Conservation (phyloP, 2,888 invertebrate genomes). For the Alloplasta piceator region DNA sequence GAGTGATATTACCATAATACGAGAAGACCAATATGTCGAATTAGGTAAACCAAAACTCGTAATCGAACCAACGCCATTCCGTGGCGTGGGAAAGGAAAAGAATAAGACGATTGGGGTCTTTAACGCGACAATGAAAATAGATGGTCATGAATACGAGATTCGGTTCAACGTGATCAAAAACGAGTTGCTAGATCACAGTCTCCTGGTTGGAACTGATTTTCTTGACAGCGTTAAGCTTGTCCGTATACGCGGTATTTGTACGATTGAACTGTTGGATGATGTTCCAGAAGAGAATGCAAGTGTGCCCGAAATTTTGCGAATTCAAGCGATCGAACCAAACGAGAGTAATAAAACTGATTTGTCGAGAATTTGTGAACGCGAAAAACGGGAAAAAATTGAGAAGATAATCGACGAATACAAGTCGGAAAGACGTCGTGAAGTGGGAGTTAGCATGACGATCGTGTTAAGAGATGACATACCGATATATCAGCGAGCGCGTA, state of each 20-base stretch:
- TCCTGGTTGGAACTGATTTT: constrained; percentile 28
- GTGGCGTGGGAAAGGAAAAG: neutral
- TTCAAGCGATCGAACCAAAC: constrained; percentile 7
- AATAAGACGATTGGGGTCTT: neutral
- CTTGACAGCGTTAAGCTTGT: constrained; percentile 19
- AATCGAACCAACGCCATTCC: neutral
- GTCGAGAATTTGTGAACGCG: too few relatives aligned
- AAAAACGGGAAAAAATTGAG: too few relatives aligned
- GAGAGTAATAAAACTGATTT: neutral
- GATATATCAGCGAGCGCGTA: too few relatives aligned
- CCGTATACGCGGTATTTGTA: neutral
- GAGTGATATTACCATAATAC: constrained; percentile 27
- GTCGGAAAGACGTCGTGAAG: too few relatives aligned
- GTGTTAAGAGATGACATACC: too few relatives aligned
- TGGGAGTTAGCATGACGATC: too few relatives aligned
- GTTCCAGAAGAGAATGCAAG: neutral
- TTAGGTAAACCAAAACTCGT: constrained; percentile 21
- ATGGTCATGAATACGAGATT: neutral
- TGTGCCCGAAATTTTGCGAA: constrained; percentile 7
- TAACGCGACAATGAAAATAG: constrained; percentile 3
- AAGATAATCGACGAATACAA: too few relatives aligned
- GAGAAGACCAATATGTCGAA: constrained; percentile 14
- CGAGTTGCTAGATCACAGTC: constrained; percentile 27
- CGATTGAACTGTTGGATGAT: neutral
- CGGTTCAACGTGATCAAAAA: constrained; percentile 2